Conservation (phyloP, 1,140 invertebrate genomes). For the Hyles euphorbiae region DNA sequence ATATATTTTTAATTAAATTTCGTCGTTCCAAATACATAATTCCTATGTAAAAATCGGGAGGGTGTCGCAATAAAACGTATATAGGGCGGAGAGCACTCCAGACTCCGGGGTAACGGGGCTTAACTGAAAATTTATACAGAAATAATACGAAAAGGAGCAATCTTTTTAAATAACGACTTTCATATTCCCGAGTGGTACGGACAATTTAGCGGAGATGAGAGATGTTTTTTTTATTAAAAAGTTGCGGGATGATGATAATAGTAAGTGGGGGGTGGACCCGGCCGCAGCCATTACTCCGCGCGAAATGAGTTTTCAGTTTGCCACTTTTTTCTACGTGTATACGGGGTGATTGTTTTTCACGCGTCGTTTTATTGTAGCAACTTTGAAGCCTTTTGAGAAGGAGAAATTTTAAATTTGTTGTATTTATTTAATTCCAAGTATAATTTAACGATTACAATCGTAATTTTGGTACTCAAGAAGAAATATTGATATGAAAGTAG, state of each 20-base stretch:
- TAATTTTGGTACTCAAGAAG: no score
- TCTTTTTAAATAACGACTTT: constrained; percentile 73
- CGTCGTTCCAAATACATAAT: constrained; percentile 1
- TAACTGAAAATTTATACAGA: constrained; percentile 69
- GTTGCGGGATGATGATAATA: constrained; percentile 34
- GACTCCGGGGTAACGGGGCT: constrained; percentile 34
- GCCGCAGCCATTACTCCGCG: constrained; percentile 49
- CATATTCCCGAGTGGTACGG: constrained; percentile 66
- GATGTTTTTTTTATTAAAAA: constrained; percentile 72
- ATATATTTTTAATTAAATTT: constrained; percentile 10
- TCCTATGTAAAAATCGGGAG: constrained; percentile 8
- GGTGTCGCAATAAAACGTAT: constrained; percentile 40
- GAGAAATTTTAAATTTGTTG: no score
- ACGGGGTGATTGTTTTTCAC: constrained; percentile 32
- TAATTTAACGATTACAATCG: no score
- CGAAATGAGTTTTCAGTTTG: constrained; percentile 72
- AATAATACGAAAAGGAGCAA: constrained; percentile 67
- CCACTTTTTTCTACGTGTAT: constrained; percentile 38
- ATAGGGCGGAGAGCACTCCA: constrained; percentile 33
- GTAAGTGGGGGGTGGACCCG: constrained; percentile 13
- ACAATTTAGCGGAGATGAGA: constrained; percentile 73
- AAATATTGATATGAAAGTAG: no score
- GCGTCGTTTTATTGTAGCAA: no score
- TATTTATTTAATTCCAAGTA: no score
- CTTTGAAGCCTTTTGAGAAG: no score